phyloP scores from a whole-genome alignment of 2,888 invertebrate genomes.

The Idaea biselata region DNA sequence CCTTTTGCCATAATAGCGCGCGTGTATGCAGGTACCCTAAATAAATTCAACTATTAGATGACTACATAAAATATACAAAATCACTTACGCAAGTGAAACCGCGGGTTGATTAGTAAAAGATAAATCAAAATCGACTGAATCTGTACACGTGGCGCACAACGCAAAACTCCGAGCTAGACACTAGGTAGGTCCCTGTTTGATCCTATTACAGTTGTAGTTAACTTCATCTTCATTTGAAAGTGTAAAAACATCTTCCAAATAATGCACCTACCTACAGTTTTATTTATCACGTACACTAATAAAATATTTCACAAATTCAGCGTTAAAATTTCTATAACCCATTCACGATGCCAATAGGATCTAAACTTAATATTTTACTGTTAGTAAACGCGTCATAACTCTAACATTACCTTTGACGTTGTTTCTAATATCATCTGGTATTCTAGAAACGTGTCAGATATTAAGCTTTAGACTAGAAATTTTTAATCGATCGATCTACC shows the following conservation, averaged over 20 bases:
- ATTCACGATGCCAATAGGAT: background rate
- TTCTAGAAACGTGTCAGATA: background rate
- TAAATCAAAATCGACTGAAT: no score
- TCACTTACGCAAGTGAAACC: no score
- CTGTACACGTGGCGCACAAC: no score
- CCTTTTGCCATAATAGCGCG: no score
- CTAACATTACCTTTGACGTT: constrained; percentile 1
- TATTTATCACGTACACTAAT: background rate
- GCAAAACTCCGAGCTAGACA: no score
- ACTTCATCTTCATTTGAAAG: background rate
- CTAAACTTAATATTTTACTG: background rate
- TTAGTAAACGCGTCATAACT: background rate
- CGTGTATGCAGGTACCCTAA: no score
- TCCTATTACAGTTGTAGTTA: background rate
- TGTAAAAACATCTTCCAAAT: background rate
- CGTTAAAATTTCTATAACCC: background rate
- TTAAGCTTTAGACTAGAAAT: background rate
- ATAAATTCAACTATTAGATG: no score
- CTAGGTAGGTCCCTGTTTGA: background rate
- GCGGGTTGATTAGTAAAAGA: no score
- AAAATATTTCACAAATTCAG: background rate
- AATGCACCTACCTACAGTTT: background rate
- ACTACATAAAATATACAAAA: no score
- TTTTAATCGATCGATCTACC: background rate
- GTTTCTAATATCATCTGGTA: background rate